These are phyloP conservation scores for Cephalopachus bancanus DNA, from an alignment of 2,797 vertebrate genomes.

Conservation along the genomic window DNA sequence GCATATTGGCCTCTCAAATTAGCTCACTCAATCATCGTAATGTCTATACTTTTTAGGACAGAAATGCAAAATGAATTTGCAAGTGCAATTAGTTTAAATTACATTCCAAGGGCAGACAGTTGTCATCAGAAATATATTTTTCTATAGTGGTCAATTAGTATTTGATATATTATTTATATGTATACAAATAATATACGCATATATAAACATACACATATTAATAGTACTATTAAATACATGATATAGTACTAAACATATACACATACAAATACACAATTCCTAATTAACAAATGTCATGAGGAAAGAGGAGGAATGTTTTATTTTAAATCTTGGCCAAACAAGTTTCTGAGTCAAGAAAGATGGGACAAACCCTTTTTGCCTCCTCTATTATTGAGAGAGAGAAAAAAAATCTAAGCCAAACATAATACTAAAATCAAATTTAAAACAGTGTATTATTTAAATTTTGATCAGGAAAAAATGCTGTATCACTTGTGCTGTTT, in stretches of 20 bases:
- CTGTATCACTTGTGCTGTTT: background rate
- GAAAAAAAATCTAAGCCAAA: background rate
- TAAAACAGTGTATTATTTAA: background rate
- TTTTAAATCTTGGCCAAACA: conserved; percentile 13
- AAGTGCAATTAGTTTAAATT: conserved; percentile 46
- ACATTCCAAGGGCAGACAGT: background rate
- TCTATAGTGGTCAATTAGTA: background rate
- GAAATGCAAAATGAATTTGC: conserved; percentile 33
- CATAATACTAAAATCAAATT: conserved; percentile 1
- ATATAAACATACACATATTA: background rate
- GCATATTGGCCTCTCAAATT: background rate
- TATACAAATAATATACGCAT: background rate
- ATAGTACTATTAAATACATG: background rate
- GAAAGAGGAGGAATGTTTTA: background rate
- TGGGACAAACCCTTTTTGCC: background rate
- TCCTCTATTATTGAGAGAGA: background rate
- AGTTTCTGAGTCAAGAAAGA: conserved; percentile 19
- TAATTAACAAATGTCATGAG: background rate
- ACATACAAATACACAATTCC: background rate
- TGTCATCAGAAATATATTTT: background rate
- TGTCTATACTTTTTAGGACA: background rate
- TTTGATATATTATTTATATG: background rate
- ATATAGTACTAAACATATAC: background rate
- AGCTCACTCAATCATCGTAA: background rate
- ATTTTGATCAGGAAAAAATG: background rate